Base-by-base conservation (phyloP, 2,888 invertebrate genomes). In the Melieria crassipennis region DNA sequence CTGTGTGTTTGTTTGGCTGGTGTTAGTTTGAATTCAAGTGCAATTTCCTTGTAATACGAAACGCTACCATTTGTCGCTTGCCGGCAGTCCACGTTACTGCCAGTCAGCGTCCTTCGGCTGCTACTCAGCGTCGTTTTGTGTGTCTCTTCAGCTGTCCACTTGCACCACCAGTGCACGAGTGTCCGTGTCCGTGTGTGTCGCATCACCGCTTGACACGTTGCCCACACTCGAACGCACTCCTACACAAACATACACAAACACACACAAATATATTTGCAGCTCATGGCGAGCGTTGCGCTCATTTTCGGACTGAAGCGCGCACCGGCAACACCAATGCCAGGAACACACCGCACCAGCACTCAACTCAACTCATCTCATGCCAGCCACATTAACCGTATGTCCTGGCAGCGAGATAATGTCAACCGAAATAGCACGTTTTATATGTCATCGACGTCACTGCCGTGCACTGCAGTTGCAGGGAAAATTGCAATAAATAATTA, bases 11-110 rank as follows among this genome's bases (percentile, higher is more conserved):
- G 55, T 42, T 42, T 45, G 30, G 48, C 13, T 42, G 43, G 56
- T 46, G n/a, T 42, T 47, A 50, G 50, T 69, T 69, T 56, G 72
- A 78, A 78, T 80, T 83, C 79, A 79, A 83, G 82, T 82, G 82
- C 81, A 80, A 82, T 83, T 81, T 82, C 78, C 81, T 79, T 79
- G 83, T 79, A 83, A 82, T 81, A 75, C 78, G 82, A 83, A 79
- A 80, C 82, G 79, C 77, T 80, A 78, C 78, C 80, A 82, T 80
- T 82, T 81, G 74, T 72, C 72, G 67, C 69, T 30, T 76, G 74
- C 76, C 78, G 73, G 75, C 77, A 75, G 76, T 78, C 67, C 57
- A 57, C 65, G 55, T 10, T 10, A 3, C 50, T 50, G 52, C n/a
- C 52, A 13, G 13, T 30, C 30, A 30, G 30, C 30, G 30, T 30